phyloP scores from a whole-genome alignment of 2,113 vertebrate genomes.

The Microcebus ravelobensis region DNA sequence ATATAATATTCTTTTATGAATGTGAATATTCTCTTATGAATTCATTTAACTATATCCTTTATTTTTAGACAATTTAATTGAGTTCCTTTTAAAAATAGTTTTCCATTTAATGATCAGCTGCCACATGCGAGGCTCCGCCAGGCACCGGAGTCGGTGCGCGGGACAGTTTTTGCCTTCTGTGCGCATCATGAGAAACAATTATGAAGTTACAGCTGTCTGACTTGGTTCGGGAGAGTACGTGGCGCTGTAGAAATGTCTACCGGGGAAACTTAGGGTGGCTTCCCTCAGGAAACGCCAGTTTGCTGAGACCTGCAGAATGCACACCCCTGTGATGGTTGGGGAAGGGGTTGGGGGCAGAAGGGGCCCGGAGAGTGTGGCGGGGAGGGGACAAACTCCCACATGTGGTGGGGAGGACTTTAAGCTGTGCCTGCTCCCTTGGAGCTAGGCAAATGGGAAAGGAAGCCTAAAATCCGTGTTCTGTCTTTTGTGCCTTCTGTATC shows the following conservation, averaged over 20 bases:
- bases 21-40: neutral
- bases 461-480: neutral
- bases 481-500: neutral
- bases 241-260: neutral
- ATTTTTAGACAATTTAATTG: neutral
- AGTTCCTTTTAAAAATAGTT: neutral
- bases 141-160: neutral
- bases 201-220: neutral
- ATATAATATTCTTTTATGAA: neutral
- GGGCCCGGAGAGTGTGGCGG: too few relatives aligned
- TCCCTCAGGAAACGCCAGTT: neutral
- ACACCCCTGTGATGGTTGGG: neutral
- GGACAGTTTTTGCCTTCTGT: neutral
- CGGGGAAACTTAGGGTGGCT: neutral
- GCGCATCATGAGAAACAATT: neutral
- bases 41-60: neutral
- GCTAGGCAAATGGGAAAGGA: neutral
- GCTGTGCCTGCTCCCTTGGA: neutral
- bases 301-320: neutral
- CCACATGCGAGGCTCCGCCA: neutral
- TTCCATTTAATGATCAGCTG: neutral
- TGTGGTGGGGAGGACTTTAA: neutral
- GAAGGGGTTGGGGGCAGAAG: neutral
- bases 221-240: neutral
- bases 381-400: rapidly evolving